A percentile compares a stretch with the other conserved stretches of the same genome.
phyloP scores from a whole-genome alignment of 2,797 vertebrate species.

The Enteromius trimaculatus region DNA sequence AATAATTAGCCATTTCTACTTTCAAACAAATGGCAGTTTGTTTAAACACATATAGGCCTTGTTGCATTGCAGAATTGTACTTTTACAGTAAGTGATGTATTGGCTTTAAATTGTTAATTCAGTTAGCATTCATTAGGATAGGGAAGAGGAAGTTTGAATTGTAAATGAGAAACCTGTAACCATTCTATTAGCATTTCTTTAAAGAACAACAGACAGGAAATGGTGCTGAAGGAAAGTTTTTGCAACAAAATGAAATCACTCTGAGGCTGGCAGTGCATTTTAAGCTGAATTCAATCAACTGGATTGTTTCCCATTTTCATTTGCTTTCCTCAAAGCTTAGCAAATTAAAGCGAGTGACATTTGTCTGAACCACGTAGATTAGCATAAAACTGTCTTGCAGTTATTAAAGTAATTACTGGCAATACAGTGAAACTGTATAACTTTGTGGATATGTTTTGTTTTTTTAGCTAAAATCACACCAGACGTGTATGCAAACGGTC shows the following conservation, averaged over 20 bases:
- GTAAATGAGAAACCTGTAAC: slow-evolving; percentile 36
- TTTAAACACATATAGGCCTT: neutral
- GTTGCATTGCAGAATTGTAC: neutral
- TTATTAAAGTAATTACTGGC: neutral
- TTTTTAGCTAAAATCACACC: neutral
- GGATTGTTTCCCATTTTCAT: slow-evolving; percentile 40
- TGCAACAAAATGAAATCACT: slow-evolving; percentile 23
- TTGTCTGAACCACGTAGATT: slow-evolving; percentile 32
- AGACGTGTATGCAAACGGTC: slow-evolving; percentile 20
- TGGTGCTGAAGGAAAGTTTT: slow-evolving; percentile 19
- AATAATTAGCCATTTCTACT: neutral
- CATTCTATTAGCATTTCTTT: slow-evolving; percentile 9
- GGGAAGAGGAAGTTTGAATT: slow-evolving; percentile 31
- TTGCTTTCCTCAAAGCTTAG: slow-evolving; percentile 34
- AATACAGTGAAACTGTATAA: neutral
- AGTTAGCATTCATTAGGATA: slow-evolving; percentile 38
- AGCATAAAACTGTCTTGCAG: slow-evolving; percentile 4
- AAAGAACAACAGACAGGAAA: neutral
- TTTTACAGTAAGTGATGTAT: slow-evolving; percentile 34
- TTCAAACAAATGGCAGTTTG: neutral
- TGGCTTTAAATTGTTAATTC: slow-evolving; percentile 20
- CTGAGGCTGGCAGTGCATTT: slow-evolving; percentile 7
- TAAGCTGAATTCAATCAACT: slow-evolving; percentile 41
- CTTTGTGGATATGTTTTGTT: neutral
- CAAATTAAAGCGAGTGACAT: slow-evolving; percentile 21